These are phyloP conservation scores for Ophiodon elongatus DNA, from an alignment of 2,113 vertebrate genomes.

Conservation along the genomic window DNA sequence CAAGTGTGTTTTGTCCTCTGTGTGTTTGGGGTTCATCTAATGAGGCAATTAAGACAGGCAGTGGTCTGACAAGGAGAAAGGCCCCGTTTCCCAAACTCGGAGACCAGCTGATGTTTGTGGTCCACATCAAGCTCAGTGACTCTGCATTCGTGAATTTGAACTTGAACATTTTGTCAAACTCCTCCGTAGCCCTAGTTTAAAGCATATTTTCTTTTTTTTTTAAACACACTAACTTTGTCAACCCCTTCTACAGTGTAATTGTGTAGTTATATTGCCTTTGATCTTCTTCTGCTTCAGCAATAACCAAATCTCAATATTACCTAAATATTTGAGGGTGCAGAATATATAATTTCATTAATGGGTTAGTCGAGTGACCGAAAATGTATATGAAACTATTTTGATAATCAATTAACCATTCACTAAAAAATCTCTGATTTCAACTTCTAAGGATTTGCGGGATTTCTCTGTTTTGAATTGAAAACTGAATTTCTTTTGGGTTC, in stretches of 20 bases:
- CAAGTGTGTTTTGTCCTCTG: neutral
- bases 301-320: neutral
- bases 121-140: neutral
- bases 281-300: neutral
- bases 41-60: neutral
- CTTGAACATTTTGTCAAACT: neutral
- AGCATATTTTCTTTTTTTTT: too few relatives aligned
- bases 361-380: neutral
- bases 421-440: too few relatives aligned
- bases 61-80: neutral
- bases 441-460: neutral
- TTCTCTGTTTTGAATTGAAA: neutral
- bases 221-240: neutral
- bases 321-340: neutral
- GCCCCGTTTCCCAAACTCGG: neutral
- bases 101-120: constrained; percentile 11
- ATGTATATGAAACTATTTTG: neutral
- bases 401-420: neutral
- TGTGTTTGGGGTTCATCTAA: neutral
- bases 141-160: neutral
- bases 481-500: neutral
- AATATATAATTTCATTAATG: neutral
- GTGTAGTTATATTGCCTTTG: neutral
- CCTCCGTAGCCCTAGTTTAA: neutral
- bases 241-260: neutral